phyloP scores from a whole-genome alignment of 2,888 invertebrate genomes.

The Cephus nigrinus region DNA sequence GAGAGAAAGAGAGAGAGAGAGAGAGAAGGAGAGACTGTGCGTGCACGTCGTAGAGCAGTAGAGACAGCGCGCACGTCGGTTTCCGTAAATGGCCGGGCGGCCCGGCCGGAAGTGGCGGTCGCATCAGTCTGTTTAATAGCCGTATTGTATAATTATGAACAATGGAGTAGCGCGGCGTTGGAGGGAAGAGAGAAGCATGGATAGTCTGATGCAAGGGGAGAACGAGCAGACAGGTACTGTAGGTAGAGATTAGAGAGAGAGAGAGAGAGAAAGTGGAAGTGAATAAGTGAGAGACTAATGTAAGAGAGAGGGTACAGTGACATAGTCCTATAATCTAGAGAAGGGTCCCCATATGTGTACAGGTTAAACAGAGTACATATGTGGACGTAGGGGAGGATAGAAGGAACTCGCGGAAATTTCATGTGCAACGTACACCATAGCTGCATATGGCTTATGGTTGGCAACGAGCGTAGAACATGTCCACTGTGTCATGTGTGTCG shows the following conservation, averaged over 20 bases:
- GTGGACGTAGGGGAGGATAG: neutral
- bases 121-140: constrained; percentile 67
- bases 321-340: neutral
- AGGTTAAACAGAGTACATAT: neutral
- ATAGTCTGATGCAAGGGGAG: neutral
- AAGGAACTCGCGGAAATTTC: constrained; percentile 27
- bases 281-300: constrained; percentile 24
- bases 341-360: neutral
- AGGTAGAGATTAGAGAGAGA: constrained; percentile 19
- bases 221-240: neutral
- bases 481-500: constrained; percentile 48
- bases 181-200: constrained; percentile 36
- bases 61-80: constrained; percentile 46
- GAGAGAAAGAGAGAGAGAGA: constrained; percentile 18
- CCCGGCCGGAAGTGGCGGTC: constrained; percentile 61
- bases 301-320: neutral
- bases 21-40: constrained; percentile 13
- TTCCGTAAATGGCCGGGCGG: constrained; percentile 58
- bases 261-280: constrained; percentile 16
- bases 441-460: constrained; percentile 47
- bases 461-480: constrained; percentile 48
- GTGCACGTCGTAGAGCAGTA: constrained; percentile 27
- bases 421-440: constrained; percentile 46
- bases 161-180: constrained; percentile 38
- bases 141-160: constrained; percentile 67